Percentiles rank a stretch among this genome's conserved stretches.
phyloP scores from a whole-genome alignment of 2,113 vertebrate species.

The Lipotes vexillifer region DNA sequence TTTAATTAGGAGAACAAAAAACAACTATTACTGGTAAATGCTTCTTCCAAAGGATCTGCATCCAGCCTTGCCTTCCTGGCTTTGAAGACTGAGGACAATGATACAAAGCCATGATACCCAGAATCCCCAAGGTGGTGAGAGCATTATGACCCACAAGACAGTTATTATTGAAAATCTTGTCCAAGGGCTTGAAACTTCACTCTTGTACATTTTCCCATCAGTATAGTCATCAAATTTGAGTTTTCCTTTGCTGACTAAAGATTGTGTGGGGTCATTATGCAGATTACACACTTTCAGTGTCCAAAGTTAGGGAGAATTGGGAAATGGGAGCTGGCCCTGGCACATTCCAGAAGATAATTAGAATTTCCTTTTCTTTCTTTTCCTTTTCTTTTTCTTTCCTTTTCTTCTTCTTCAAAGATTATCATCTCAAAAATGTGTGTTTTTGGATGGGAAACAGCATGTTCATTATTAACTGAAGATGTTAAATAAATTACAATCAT shows the following conservation, averaged over 20 bases:
- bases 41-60: neutral
- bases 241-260: neutral
- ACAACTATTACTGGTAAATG: neutral
- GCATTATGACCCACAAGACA: neutral
- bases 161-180: neutral
- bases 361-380: neutral
- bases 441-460: neutral
- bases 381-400: neutral
- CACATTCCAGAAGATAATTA: neutral
- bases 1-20: neutral
- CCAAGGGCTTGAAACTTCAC: neutral
- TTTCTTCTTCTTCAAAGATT: neutral
- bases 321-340: neutral
- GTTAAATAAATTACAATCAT: neutral
- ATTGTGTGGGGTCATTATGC: neutral
- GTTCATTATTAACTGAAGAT: neutral
- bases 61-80: neutral
- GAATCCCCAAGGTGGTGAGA: neutral
- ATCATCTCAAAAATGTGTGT: neutral
- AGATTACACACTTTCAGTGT: neutral
- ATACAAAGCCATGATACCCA: neutral
- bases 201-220: neutral
- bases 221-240: neutral
- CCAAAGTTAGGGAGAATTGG: neutral
- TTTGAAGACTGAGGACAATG: neutral